phyloP scores from a whole-genome alignment of 2,888 invertebrate genomes.

The Halocaridina rubra region DNA sequence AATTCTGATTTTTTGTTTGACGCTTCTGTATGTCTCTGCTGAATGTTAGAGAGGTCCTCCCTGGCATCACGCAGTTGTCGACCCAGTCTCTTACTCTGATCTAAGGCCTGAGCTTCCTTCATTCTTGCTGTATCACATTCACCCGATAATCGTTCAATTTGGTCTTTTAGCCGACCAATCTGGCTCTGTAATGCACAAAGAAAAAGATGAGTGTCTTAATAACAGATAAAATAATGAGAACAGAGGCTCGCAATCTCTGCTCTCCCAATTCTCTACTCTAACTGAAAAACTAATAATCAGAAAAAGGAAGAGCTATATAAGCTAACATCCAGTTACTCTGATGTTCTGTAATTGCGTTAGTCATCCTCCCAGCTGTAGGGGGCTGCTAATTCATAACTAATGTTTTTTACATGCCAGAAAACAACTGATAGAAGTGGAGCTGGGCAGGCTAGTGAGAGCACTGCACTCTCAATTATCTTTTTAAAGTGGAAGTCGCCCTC shows the following conservation, averaged over 20 bases:
- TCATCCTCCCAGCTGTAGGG: background rate
- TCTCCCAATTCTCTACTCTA: too few relatives aligned
- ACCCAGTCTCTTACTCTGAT: slow-evolving; percentile 80
- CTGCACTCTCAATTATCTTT: too few relatives aligned
- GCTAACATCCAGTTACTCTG: background rate
- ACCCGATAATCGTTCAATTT: slow-evolving; percentile 77
- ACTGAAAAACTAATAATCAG: too few relatives aligned
- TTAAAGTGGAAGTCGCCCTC: too few relatives aligned
- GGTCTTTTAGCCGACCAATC: slow-evolving; percentile 78
- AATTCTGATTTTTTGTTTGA: slow-evolving; percentile 65
- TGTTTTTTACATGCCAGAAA: too few relatives aligned
- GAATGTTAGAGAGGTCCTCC: slow-evolving; percentile 65
- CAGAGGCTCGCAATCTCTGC: too few relatives aligned
- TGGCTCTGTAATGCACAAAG: slow-evolving; percentile 70
- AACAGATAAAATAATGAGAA: too few relatives aligned
- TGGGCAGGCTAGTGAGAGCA: too few relatives aligned
- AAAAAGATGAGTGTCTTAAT: background rate
- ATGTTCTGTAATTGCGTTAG: too few relatives aligned
- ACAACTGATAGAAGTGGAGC: too few relatives aligned
- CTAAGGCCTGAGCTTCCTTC: slow-evolving; percentile 82
- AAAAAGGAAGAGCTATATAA: background rate
- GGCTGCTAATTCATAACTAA: too few relatives aligned
- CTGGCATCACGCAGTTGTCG: slow-evolving; percentile 78
- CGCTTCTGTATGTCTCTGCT: slow-evolving; percentile 65
- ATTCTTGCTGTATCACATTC: slow-evolving; percentile 79